Base-by-base conservation (phyloP, 2,888 invertebrate genomes). In the Epistrophe grossulariae region DNA sequence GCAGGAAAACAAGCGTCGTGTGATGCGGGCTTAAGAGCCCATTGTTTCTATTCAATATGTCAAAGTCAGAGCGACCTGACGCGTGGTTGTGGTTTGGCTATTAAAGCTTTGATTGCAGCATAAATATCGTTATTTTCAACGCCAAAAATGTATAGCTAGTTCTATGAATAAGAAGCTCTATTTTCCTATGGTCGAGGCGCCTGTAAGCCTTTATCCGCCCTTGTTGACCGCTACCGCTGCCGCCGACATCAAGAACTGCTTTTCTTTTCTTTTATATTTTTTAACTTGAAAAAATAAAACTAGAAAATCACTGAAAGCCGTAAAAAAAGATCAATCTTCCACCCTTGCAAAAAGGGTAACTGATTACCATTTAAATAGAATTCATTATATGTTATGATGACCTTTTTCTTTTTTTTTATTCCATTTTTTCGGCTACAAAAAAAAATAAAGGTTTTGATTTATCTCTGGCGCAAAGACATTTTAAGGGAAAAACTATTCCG, bases 321-420 rank as follows among this genome's bases (percentile, higher is more conserved):
- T 87, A 83, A 87, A 87, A 84, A 87, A 87, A 83, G 87, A 83
- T 79, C 82, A 87, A 87, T 87, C 83, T 87, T 87, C 83, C 74
- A 70, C 79, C 71, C 60, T 60, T 31, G 76, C 87, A 83, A 83
- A 87, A 87, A 87, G 87, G 87, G 83, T 87, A 87, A 87, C 87
- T 87, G 87, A 87, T 87, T 87, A 87, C 83, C 87, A 87, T 87
- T 83, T 87, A 87, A 87, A 87, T 87, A 87, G 87, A 83, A 87
- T 87, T 87, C 87, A 87, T 87, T 82, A 87, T 79, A 79, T 82
- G 70, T 70, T 79, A 87, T 87, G 82, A 87, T 82, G 70, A 70
- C 70, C 70, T 70, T 70, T 70, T 70, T 50, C 28, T 35, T 68
- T 55, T 19, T 66, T 52, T 19, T 17, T 35, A 13, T 17, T 13